Evolutionary conservation across 2,797 vertebrate species (phyloP).

Genomic region (Nasua narica): DNA sequence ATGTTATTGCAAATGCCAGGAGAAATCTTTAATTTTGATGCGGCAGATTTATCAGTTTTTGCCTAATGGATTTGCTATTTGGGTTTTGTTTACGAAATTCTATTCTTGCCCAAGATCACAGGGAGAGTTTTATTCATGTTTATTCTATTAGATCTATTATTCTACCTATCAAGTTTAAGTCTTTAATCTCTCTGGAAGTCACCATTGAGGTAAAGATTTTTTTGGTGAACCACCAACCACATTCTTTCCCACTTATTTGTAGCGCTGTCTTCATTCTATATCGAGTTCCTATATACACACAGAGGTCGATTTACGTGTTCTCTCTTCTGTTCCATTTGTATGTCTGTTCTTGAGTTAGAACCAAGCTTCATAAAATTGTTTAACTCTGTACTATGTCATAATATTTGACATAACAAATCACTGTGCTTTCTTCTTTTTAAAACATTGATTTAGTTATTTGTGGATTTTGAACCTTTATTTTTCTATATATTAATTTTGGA

Average conservation of each 20-base stretch:
- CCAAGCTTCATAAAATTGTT: background rate
- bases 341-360: constrained; percentile 14
- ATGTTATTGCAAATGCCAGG: background rate
- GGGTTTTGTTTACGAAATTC: background rate
- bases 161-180: background rate
- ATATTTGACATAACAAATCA: background rate
- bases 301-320: background rate
- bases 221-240: background rate
- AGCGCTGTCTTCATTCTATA: background rate
- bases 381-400: background rate
- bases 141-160: background rate
- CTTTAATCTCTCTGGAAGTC: constrained; percentile 17
- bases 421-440: background rate
- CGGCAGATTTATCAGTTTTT: background rate
- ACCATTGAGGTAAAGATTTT: background rate
- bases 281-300: background rate
- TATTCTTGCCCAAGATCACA: background rate
- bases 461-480: background rate
- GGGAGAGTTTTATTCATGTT: background rate
- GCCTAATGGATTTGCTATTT: background rate
- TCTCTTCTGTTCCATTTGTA: background rate
- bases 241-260: background rate
- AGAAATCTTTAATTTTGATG: background rate
- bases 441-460: background rate
- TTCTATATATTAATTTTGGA: constrained; percentile 36